A percentile compares a stretch with the other conserved stretches of the same genome.
phyloP scores from a whole-genome alignment of 2,113 vertebrate species.

The Poeciliopsis prolifica region DNA sequence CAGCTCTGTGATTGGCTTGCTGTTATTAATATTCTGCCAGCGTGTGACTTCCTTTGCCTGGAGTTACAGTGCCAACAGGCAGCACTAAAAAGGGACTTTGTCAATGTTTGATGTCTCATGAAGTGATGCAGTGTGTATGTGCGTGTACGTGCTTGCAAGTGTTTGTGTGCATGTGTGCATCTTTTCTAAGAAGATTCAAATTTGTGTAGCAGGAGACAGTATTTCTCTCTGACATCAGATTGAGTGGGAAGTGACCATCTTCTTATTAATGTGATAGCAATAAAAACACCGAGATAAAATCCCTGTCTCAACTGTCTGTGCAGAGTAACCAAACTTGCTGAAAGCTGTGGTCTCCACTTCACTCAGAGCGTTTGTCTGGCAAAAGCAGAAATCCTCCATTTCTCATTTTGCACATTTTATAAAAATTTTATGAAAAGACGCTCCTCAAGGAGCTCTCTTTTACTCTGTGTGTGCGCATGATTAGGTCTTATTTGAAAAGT shows the following conservation, averaged over 20 bases:
- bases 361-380: constrained; percentile 15
- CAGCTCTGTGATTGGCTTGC: constrained; percentile 76
- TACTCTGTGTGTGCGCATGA: not conserved
- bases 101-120: constrained; percentile 82
- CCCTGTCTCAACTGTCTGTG: constrained; percentile 27
- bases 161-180: constrained; percentile 27
- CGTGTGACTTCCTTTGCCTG: constrained; percentile 80
- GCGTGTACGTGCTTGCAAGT: constrained; percentile 12
- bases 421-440: not conserved
- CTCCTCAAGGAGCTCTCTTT: constrained; percentile 16
- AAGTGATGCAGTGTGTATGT: constrained; percentile 68
- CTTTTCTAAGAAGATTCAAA: constrained; percentile 70
- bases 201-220: constrained; percentile 60
- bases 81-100: constrained; percentile 85
- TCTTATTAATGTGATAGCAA: constrained; percentile 49
- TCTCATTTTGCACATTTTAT: not conserved
- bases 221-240: constrained; percentile 57
- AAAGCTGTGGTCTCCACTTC: constrained; percentile 3
- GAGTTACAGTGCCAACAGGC: constrained; percentile 83
- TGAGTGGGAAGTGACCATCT: constrained; percentile 50
- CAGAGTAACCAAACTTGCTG: constrained; percentile 6
- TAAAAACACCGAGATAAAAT: constrained; percentile 37
- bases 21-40: constrained; percentile 82
- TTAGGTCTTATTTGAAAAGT: not conserved
- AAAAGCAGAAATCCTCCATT: constrained; percentile 36